Evolutionary conservation across 2,888 invertebrate genomes (phyloP), one percentile per base, ranked within the genome.

Genomic region (Dilophus febrilis): DNA sequence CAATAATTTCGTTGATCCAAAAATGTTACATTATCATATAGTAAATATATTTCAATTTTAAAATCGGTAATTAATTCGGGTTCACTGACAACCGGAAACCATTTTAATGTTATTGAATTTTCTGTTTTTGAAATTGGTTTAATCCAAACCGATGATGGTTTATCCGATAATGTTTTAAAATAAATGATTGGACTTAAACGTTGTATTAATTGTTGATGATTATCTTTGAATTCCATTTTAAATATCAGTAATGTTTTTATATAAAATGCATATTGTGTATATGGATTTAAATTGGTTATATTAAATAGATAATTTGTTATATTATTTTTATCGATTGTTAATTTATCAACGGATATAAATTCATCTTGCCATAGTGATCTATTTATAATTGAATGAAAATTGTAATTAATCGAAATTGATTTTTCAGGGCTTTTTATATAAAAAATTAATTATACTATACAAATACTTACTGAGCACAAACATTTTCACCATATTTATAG

Each of bases 241-340:
- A 16, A n/a, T 32, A 40, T 14, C 3, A 32, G 10, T 31, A 27
- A 4, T 22, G 78, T 76, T 52, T 77, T 74, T 11, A 88, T 70
- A 52, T 81, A 79, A 42, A 72, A 72, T 1, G 76, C 80, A 56
- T 90, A 90, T 35, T 67, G 67, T 0, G 80, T 80, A 55, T 67
- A 72, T 0, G 80, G 76, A 43, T 70, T 64, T 14, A 86, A 59
- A 35, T 67, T 58, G 0, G 58, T 51, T 17, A 72, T 51, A 19
- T 47, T 50, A 27, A 55, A 52, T 10, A 47, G 50, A 38, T 48
- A 52, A 52, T 54, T 50, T 45, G 56, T 47, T 48, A 50, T 1
- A 48, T 50, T 49, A 26, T 12, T 12, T n/a, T 37, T 14, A n/a
- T n/a, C n/a, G n/a, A n/a, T n/a, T n/a, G n/a, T n/a, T 4, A 38